Evolutionary conservation across 2,113 vertebrate species (phyloP).

Genomic region (Melospiza georgiana): DNA sequence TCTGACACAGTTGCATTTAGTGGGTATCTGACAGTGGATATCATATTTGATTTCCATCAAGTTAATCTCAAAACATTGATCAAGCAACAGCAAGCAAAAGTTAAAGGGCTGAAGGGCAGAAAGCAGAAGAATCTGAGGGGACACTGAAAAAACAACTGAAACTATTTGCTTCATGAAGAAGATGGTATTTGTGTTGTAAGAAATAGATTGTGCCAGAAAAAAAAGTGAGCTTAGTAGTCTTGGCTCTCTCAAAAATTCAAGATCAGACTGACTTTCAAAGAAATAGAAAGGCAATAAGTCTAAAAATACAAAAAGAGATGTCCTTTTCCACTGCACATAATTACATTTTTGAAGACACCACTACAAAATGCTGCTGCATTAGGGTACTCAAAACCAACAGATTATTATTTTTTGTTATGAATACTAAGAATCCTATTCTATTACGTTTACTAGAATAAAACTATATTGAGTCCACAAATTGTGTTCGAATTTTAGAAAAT

Average conservation of each 20-base stretch:
- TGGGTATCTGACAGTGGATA: background rate
- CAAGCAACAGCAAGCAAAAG: background rate
- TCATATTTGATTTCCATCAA: background rate
- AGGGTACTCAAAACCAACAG: background rate
- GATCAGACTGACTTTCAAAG: background rate
- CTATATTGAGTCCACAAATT: background rate
- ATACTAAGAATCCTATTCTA: constrained; percentile 1
- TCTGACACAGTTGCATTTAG: background rate
- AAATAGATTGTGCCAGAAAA: background rate
- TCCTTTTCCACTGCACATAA: background rate
- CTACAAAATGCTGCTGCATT: background rate
- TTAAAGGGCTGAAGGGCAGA: background rate
- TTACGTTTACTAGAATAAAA: constrained; percentile 2
- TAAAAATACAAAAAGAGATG: background rate
- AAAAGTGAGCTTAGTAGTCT: background rate
- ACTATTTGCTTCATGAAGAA: background rate
- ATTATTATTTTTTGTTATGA: constrained; percentile 29
- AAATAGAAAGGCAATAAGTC: background rate
- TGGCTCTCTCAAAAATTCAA: background rate
- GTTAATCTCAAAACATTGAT: background rate
- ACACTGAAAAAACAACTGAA: background rate
- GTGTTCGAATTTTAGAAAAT: constrained; percentile 17
- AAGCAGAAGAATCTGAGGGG: background rate
- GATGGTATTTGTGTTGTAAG: background rate
- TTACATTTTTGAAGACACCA: background rate